Evolutionary conservation across 2,113 vertebrate species (phyloP), one percentile per base, ranked within the genome.

Genomic region (Mixornis gularis): DNA sequence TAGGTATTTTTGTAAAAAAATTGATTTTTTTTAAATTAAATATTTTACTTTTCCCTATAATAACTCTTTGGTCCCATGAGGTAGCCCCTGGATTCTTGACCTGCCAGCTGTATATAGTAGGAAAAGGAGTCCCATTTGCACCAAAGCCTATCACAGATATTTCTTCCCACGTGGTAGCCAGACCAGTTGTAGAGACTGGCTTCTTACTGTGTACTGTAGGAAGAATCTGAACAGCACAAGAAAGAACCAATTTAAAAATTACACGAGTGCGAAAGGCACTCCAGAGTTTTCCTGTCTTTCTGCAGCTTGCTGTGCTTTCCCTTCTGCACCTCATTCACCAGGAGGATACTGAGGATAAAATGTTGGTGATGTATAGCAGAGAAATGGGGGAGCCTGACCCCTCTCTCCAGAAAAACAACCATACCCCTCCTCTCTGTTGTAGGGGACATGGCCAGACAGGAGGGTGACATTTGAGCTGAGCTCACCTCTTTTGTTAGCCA

Each of bases 381-480:
- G 21, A 25, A 82, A 51, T 64, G 19, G 30, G 26, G 14, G 29
- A 84, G 9, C 51, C 48, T 88, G 40, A 41, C 4, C 12, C 3
- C 21, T 55, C 25, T 41, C 32, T 84, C 40, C 56, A 63, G 32
- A 78, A 55, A 59, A 17, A 48, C 10, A 64, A 36, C 58, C 7
- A n/a, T 32, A 49, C 10, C 7, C 6, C 8, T 65, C 10, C 51
- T 69, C 8, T 69, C 48, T 80, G 16, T 70, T 30, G 10, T 48
- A 21, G 0, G 4, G 51, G 48, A 32, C 30, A 27, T 73, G 30
- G 4, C 10, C 17, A 59, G 40, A 36, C 20, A 9, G 2, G 1
- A 24, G 30, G 24, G 5, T 84, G 56, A 51, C 65, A 66, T 4
- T 36, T 4, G 3, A 70, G 36, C 30, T 48, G 52, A 78, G 27